Evolutionary conservation across 2,113 vertebrate genomes (phyloP), one percentile per base, ranked within the genome.

Genomic region (Engystomops pustulosus): DNA sequence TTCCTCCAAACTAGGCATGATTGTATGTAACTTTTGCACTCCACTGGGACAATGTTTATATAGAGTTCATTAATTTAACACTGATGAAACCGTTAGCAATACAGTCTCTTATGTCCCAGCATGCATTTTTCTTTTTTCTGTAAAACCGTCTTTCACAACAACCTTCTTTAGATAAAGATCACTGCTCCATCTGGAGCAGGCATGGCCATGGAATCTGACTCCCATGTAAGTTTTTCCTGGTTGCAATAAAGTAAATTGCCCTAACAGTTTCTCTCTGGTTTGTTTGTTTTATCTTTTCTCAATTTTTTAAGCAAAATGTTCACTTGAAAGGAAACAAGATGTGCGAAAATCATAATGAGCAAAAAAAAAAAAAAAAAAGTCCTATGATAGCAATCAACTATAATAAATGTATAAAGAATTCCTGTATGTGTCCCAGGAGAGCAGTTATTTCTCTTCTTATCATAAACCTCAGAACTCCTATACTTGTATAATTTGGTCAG

Each of bases 201-300:
- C 91, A 92, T 87, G 2, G 84, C 87, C 84, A 88, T 79, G 87
- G 88, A 93, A 91, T 90, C 87, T 83, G 90, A 88, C 17, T 78
- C 89, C 81, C 90, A 90, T 91, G 87, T 89, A 87, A 90, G 93
- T 91, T 90, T 90, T 92, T 93, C 93, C 93, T 94, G 94, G 94
- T 93, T 93, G 90, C 94, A 94, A 95, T 94, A 94, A 95, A 95
- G 27, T 17, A 89, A 77, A 90, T 94, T 94, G 93, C 94, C 94
- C 92, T 93, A 80, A 41, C 10, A 0, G 3, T n/a, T 23, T 65
- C 44, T 80, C 15, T n/a, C 25, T 6, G 17, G 12, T 65, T 7
- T 4, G n/a, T 65, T 65, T 6, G 30, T 32, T n/a, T n/a, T n/a
- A n/a, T n/a, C n/a, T n/a, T n/a, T n/a, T n/a, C n/a, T n/a, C n/a